Percentiles rank a stretch among this genome's conserved stretches.
phyloP scores from a whole-genome alignment of 2,888 invertebrate species.

The Drosophila austrosaltans region DNA sequence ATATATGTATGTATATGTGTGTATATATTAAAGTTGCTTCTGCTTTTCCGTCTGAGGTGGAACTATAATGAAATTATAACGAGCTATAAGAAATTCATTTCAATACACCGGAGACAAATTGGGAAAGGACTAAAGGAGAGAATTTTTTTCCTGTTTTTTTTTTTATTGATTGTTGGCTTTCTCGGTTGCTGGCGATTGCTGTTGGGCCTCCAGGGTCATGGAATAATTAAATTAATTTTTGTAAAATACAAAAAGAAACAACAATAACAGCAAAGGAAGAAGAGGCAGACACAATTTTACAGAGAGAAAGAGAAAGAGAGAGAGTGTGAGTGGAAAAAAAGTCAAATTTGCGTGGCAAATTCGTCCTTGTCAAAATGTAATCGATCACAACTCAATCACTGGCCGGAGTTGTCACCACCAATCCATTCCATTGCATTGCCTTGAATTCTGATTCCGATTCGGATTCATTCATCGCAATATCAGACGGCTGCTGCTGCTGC shows the following conservation, averaged over 20 bases:
- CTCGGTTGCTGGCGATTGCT: no score
- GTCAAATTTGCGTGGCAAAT: conserved; percentile 72
- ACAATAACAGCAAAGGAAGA: not conserved
- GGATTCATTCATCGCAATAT: conserved; percentile 15
- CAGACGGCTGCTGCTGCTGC: conserved; percentile 20
- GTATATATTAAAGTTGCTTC: conserved; percentile 30
- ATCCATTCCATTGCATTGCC: not conserved
- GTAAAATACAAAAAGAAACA: conserved; percentile 30
- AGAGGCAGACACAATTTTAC: no score
- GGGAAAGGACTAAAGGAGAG: conserved; percentile 19
- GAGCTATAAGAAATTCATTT: conserved; percentile 76
- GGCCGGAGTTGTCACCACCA: conserved; percentile 52
- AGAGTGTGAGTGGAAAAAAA: conserved; percentile 15
- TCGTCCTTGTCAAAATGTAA: conserved; percentile 80
- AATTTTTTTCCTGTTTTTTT: not conserved
- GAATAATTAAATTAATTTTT: conserved; percentile 64
- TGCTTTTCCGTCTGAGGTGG: conserved; percentile 29
- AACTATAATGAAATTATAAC: conserved; percentile 77
- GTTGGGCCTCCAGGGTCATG: conserved; percentile 32
- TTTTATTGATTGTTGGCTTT: conserved; percentile 58
- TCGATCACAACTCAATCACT: conserved; percentile 82
- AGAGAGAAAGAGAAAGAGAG: conserved; percentile 20
- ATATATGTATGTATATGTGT: conserved; percentile 26
- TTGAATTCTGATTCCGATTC: not conserved
- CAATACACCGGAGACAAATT: conserved; percentile 31